A percentile compares a stretch with the other conserved stretches of the same genome.
These are phyloP conservation scores for Bombus affinis DNA, from an alignment of 1,140 invertebrate species.

Conservation along the genomic window DNA sequence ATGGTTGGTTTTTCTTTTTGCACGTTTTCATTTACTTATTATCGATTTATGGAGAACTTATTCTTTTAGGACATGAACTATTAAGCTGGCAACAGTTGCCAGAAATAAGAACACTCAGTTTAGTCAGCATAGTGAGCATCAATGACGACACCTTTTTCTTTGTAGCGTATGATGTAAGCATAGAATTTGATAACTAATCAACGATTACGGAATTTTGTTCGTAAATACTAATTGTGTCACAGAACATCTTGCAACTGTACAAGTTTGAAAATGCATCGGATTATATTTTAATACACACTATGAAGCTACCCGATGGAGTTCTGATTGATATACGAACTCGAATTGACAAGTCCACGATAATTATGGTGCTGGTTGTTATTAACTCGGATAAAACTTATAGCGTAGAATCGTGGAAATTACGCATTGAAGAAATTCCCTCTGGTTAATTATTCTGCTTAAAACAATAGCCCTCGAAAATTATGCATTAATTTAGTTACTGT, in stretches of 20 bases:
- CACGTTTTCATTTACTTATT: background rate
- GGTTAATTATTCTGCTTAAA: constrained; percentile 35
- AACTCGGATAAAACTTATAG: constrained; percentile 28
- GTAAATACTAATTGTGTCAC: constrained; percentile 4
- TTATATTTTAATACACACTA: constrained; percentile 27
- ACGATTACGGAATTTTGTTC: background rate
- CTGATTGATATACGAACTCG: constrained; percentile 56
- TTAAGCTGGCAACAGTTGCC: constrained; percentile 60
- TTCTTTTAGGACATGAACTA: constrained; percentile 62
- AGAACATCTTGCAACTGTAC: constrained; percentile 61
- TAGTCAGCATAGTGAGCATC: constrained; percentile 50
- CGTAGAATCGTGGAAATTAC: constrained; percentile 55
- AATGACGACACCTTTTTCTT: constrained; percentile 65
- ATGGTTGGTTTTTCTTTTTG: constrained; percentile 54
- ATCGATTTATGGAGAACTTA: background rate
- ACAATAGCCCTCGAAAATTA: background rate
- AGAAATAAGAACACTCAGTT: constrained; percentile 47
- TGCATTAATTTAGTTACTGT: background rate
- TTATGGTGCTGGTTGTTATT: constrained; percentile 48
- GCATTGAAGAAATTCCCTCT: constrained; percentile 47
- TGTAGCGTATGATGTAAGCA: constrained; percentile 52
- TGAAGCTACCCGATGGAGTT: background rate
- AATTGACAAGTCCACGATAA: constrained; percentile 26
- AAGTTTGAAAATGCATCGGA: constrained; percentile 56
- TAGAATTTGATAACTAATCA: constrained; percentile 4